Conservation (phyloP, 1,140 invertebrate genomes). For the Helicoverpa armigera region DNA sequence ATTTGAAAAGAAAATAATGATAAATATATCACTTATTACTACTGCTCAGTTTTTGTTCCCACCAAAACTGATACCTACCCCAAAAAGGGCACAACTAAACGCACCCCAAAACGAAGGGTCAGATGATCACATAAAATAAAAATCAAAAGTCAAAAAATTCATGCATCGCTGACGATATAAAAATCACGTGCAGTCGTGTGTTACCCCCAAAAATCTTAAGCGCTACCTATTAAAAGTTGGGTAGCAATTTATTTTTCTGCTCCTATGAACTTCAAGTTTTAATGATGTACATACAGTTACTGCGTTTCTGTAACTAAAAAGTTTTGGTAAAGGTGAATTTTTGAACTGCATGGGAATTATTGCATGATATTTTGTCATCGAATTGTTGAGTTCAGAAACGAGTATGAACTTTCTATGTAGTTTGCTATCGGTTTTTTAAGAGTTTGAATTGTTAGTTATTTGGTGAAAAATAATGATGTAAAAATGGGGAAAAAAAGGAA, state of each 20-base stretch:
- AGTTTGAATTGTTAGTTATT: no score
- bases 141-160: slow-evolving; percentile 24
- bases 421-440: no score
- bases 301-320: slow-evolving; percentile 31
- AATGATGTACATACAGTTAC: slow-evolving; percentile 35
- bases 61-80: not conserved
- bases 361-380: not conserved
- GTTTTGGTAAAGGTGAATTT: slow-evolving; percentile 14
- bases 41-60: not conserved
- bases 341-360: not conserved
- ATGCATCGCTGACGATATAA: slow-evolving; percentile 15
- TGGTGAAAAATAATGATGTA: no score
- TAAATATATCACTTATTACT: no score
- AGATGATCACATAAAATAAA: not conserved
- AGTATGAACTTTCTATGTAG: no score
- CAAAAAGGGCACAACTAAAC: not conserved
- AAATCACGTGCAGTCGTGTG: slow-evolving; percentile 27
- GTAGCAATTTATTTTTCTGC: slow-evolving; percentile 46
- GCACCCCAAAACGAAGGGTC: slow-evolving; percentile 1
- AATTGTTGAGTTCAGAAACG: not conserved
- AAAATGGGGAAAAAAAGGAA: no score
- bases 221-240: slow-evolving; percentile 45
- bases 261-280: slow-evolving; percentile 40
- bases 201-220: slow-evolving; percentile 27
- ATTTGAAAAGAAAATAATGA: no score